Conservation (phyloP, 2,888 invertebrate species). For the Vannuccia rotundouncinata region DNA sequence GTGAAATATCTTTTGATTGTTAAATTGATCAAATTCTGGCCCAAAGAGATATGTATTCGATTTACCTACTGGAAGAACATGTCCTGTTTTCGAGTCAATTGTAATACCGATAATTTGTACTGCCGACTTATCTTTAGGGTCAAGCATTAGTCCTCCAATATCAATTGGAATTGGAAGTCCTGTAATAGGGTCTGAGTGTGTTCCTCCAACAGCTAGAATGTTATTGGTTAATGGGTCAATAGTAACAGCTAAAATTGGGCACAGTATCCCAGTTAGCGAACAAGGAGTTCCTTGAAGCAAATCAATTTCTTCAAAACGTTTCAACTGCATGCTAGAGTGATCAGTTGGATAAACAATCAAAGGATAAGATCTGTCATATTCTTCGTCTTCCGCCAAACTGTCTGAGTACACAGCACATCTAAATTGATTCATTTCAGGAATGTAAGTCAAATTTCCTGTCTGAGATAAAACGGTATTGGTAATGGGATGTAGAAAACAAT, state of each 20-base stretch:
- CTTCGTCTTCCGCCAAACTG: not conserved
- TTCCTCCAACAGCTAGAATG: slow-evolving; percentile 50
- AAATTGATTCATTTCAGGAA: not conserved
- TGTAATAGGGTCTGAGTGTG: slow-evolving; percentile 52
- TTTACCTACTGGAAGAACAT: slow-evolving; percentile 38
- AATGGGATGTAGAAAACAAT: not conserved
- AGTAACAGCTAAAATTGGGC: slow-evolving; percentile 52
- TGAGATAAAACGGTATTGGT: not conserved
- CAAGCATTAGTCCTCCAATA: slow-evolving; percentile 47
- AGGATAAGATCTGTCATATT: not conserved
- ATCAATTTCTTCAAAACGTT: not conserved
- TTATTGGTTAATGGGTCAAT: slow-evolving; percentile 50
- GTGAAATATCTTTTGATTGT: not conserved
- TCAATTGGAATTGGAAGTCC: slow-evolving; percentile 52
- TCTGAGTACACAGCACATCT: not conserved
- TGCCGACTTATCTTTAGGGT: slow-evolving; percentile 47
- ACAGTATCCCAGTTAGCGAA: slow-evolving; percentile 49
- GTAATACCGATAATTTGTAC: slow-evolving; percentile 51
- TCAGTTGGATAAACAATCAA: not conserved
- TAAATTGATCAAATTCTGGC: not conserved
- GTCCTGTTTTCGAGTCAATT: slow-evolving; percentile 49
- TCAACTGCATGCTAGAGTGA: not conserved
- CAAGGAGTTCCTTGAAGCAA: not conserved
- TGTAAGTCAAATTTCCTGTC: not conserved
- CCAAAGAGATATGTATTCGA: not conserved